phyloP scores from a whole-genome alignment of 2,113 vertebrate genomes.

The Lynx canadensis region DNA sequence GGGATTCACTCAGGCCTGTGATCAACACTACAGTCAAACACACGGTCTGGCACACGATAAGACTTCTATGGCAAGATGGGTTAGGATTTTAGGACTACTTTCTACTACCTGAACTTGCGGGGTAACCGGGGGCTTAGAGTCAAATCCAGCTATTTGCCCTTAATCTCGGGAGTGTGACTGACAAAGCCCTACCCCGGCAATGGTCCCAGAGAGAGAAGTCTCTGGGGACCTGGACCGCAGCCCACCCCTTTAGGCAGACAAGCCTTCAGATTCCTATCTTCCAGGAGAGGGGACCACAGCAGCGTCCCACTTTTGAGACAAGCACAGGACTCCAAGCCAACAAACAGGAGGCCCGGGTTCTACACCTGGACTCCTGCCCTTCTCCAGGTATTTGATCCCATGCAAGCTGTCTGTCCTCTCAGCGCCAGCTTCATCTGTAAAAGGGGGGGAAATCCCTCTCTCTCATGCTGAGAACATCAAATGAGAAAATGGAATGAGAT shows the following conservation, averaged over 20 bases:
- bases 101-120: background rate
- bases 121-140: background rate
- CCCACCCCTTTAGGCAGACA: background rate
- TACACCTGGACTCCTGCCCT: background rate
- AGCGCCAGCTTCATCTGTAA: background rate
- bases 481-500: background rate
- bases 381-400: background rate
- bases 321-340: background rate
- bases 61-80: background rate
- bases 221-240: background rate
- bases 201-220: background rate
- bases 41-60: background rate
- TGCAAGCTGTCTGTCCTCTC: background rate
- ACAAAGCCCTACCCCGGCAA: background rate
- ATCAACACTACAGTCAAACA: background rate
- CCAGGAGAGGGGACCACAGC: background rate
- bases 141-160: background rate
- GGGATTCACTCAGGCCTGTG: background rate
- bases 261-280: background rate
- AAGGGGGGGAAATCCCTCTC: background rate
- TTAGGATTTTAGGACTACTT: slow-evolving; percentile 29
- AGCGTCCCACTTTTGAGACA: background rate
- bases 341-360: background rate
- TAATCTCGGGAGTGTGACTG: background rate
- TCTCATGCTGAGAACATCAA: background rate